phyloP scores from a whole-genome alignment of 2,888 invertebrate species.

The Podabrus alpinus region DNA sequence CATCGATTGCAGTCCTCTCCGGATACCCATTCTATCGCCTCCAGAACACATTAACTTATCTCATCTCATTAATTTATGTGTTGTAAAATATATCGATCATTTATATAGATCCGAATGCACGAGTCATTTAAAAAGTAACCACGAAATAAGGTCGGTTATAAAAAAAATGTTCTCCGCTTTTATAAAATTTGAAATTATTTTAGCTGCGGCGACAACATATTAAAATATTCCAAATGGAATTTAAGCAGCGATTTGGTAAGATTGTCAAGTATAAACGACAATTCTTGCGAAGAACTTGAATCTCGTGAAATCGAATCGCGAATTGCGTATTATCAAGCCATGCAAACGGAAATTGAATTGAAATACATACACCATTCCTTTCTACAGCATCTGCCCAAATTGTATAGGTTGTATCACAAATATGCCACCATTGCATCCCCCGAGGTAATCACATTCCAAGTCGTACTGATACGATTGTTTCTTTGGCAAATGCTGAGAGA shows the following conservation, averaged over 20 bases:
- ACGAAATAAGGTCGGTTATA: not conserved
- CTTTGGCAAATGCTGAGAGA: conserved; percentile 67
- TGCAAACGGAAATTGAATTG: conserved; percentile 51
- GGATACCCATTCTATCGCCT: conserved; percentile 39
- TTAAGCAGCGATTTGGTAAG: not conserved
- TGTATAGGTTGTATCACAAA: conserved; percentile 20
- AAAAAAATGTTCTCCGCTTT: no score
- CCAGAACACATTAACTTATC: conserved; percentile 56
- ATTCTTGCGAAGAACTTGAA: not conserved
- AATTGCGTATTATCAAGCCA: conserved; percentile 40
- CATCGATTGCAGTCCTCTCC: conserved; percentile 23
- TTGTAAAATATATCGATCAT: conserved; percentile 12
- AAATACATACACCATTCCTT: conserved; percentile 55
- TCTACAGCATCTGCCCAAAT: conserved; percentile 2
- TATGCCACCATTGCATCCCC: conserved; percentile 20
- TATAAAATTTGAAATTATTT: not conserved
- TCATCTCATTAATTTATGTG: conserved; percentile 48
- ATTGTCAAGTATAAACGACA: not conserved
- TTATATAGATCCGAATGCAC: conserved; percentile 4
- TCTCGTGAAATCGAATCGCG: not conserved
- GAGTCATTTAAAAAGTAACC: not conserved
- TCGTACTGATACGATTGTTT: conserved; percentile 59
- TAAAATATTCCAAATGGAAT: not conserved
- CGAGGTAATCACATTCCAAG: conserved; percentile 42
- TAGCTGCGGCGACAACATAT: not conserved